These are phyloP conservation scores for Dynastes tityus DNA, from an alignment of 2,888 invertebrate genomes.

Conservation along the genomic window DNA sequence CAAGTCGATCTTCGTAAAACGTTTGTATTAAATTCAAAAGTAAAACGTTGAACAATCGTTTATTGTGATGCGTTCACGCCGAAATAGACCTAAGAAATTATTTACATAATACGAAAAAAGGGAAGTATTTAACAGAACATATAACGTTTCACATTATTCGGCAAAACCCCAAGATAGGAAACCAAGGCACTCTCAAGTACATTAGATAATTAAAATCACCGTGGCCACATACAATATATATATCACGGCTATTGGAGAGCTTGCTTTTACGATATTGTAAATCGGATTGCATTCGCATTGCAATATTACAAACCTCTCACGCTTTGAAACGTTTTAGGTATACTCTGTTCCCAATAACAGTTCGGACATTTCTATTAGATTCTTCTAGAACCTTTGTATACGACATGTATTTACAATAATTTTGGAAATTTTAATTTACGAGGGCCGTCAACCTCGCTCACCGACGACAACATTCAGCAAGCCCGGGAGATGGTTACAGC, in stretches of 20 bases:
- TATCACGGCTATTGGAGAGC: conserved; percentile 46
- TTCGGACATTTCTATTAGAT: too few relatives aligned
- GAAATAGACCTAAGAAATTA: not conserved
- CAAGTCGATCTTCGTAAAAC: too few relatives aligned
- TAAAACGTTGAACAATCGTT: not conserved
- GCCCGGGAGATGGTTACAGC: too few relatives aligned
- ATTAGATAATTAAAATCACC: conserved; percentile 51
- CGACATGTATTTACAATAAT: too few relatives aligned
- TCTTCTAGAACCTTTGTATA: too few relatives aligned
- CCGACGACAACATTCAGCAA: too few relatives aligned
- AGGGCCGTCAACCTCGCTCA: too few relatives aligned
- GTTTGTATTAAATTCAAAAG: not conserved
- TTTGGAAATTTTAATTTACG: too few relatives aligned
- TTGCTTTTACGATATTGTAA: conserved; percentile 53
- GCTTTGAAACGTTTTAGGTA: not conserved
- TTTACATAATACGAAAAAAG: not conserved
- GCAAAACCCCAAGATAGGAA: not conserved
- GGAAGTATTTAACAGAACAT: conserved; percentile 2
- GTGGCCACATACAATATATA: conserved; percentile 49
- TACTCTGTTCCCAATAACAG: too few relatives aligned
- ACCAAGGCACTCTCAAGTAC: conserved; percentile 32
- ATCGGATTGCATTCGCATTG: conserved; percentile 53
- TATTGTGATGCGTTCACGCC: not conserved
- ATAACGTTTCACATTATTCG: not conserved
- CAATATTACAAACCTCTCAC: conserved; percentile 49